Base-by-base conservation (phyloP, 2,113 vertebrate genomes). In the Neodon shergylaensis region DNA sequence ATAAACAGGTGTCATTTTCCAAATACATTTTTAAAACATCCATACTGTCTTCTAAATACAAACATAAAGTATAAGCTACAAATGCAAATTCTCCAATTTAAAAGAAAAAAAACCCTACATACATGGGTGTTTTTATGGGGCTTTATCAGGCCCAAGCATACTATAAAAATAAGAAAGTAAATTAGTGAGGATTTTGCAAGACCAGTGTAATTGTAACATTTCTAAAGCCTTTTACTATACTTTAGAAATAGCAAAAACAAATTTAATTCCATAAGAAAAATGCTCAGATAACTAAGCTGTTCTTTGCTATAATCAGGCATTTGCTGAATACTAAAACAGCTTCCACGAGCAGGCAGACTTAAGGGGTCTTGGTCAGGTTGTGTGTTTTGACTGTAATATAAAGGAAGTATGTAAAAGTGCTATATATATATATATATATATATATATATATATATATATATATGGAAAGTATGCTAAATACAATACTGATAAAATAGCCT, bases 131-230 rank as follows among this genome's bases (percentile, higher is more conserved):
- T 86, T 91, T 28, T 22, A 17, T 86, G 47, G 70, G n/a, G 13
- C 77, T 58, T 66, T 70, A 86, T 7, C 39, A 93, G 47, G 33
- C 28, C 74, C 2, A 72, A 89, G 16, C 0, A 39, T 9, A 66
- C 28, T 39, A 4, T 36, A 68, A 82, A 92, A 88, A 85, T 17
- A 95, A 92, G 54, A 82, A 94, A 96, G 61, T 12, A 76, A 66
- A 85, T 84, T 16, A 89, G 83, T 33, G 72, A 17, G 52, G 6
- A 90, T 36, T 65, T 81, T 81, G 19, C 22, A 95, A 96, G 12
- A 88, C 52, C 16, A 78, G 31, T 77, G 11, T 63, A 52, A 94
- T 42, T 84, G 70, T 70, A 90, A 70, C n/a, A 77, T 92, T 94
- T 83, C 66, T 89, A 89, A 92, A 58, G 82, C 1, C 52, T 76